These are phyloP conservation scores for Tadarida brasiliensis DNA, from an alignment of 2,797 vertebrate species.

Conservation along the genomic window DNA sequence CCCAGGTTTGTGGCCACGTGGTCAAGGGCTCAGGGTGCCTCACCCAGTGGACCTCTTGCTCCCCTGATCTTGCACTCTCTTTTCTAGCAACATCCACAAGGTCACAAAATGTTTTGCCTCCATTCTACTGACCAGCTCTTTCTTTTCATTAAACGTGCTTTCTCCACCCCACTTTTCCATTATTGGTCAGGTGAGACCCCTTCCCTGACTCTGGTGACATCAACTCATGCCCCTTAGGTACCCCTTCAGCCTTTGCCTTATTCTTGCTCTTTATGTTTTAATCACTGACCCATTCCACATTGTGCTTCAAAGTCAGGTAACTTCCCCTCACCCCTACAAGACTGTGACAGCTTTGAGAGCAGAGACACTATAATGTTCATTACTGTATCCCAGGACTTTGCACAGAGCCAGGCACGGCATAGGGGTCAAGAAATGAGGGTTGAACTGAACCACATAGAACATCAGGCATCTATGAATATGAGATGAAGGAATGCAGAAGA, in stretches of 20 bases:
- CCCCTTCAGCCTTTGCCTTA: neutral
- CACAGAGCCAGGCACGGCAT: too few species aligned
- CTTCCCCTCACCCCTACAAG: neutral
- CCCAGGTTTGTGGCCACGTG: neutral
- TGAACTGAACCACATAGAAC: too few species aligned
- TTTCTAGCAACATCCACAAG: neutral
- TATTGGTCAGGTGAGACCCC: neutral
- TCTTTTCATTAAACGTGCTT: neutral
- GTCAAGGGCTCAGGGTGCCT: neutral
- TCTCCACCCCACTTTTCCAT: neutral
- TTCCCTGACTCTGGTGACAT: neutral
- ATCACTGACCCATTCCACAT: neutral
- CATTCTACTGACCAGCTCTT: neutral
- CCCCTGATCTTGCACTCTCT: neutral
- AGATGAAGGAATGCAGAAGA: too few species aligned
- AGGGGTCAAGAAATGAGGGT: too few species aligned
- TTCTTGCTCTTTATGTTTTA: neutral
- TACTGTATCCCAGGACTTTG: neutral
- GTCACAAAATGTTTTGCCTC: neutral
- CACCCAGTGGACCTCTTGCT: too few species aligned
- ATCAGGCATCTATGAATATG: too few species aligned
- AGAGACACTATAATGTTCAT: neutral
- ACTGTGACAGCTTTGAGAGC: neutral
- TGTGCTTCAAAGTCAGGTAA: neutral
- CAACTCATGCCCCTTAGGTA: neutral